Evolutionary conservation across 1,140 invertebrate species (phyloP).

Genomic region (Drosophila prosaltans): DNA sequence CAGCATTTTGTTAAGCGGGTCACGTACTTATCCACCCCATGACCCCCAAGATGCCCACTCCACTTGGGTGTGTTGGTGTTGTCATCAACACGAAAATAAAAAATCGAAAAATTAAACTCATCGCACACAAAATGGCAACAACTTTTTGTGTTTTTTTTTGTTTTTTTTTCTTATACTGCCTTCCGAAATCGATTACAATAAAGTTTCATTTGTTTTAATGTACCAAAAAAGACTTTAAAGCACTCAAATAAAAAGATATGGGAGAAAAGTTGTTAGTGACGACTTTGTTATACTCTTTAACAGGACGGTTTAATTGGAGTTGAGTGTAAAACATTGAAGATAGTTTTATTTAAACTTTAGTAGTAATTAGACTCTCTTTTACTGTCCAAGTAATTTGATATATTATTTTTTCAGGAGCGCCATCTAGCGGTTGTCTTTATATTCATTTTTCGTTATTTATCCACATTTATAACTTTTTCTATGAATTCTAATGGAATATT

Average conservation of each 20-base stretch:
- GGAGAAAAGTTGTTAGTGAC: not conserved
- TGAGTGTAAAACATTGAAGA: too few relatives aligned
- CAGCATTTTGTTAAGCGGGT: conserved; percentile 78
- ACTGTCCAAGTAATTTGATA: too few relatives aligned
- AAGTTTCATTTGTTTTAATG: conserved; percentile 68
- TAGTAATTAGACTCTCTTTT: too few relatives aligned
- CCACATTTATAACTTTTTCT: too few relatives aligned
- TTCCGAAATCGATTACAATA: conserved; percentile 72
- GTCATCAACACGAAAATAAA: conserved; percentile 77
- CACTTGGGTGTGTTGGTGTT: conserved; percentile 39
- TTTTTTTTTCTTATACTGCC: not conserved
- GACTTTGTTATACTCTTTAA: not conserved
- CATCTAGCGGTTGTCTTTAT: too few relatives aligned
- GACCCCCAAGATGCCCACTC: conserved; percentile 10
- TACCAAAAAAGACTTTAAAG: conserved; percentile 36
- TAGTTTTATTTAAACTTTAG: too few relatives aligned
- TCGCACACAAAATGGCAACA: conserved; percentile 64
- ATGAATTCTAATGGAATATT: too few relatives aligned
- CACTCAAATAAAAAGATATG: not conserved
- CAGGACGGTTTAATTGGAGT: too few relatives aligned
- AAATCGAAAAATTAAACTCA: conserved; percentile 76
- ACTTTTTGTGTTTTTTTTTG: conserved; percentile 39
- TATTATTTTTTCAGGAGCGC: too few relatives aligned
- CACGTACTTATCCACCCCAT: conserved; percentile 48
- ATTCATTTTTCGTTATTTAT: too few relatives aligned